Percentiles rank a stretch among this genome's conserved stretches.
phyloP scores from a whole-genome alignment of 1,140 invertebrate genomes.

The Arctopsyche grandis region DNA sequence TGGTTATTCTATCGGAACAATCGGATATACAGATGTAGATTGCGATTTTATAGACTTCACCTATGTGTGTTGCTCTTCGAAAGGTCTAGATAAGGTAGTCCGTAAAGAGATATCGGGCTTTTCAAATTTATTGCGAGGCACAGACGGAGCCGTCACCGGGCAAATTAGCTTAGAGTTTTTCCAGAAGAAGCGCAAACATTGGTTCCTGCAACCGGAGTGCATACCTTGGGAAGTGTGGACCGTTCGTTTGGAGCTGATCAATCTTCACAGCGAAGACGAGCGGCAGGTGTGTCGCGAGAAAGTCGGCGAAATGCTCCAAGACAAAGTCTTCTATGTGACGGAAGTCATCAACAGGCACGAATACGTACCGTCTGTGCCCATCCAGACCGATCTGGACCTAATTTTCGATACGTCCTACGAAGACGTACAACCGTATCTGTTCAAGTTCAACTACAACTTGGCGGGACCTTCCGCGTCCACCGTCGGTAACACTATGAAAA shows the following conservation, averaged over 20 bases:
- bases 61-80: constrained; percentile 93
- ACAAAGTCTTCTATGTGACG: constrained; percentile 93
- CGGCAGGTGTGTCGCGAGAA: constrained; percentile 87
- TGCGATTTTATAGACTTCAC: constrained; percentile 98
- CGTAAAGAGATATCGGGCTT: constrained; percentile 87
- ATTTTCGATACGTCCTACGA: constrained; percentile 93
- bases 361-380: constrained; percentile 95
- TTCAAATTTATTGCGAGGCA: constrained; percentile 83
- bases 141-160: constrained; percentile 76
- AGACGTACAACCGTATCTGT: constrained; percentile 96
- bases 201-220: constrained; percentile 88
- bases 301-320: constrained; percentile 89
- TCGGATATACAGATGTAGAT: constrained; percentile 95
- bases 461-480: constrained; percentile 77
- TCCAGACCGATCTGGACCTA: constrained; percentile 88
- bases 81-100: constrained; percentile 77
- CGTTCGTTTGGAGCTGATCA: constrained; percentile 87
- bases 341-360: constrained; percentile 95
- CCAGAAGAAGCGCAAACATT: constrained; percentile 88
- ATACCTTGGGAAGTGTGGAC: constrained; percentile 99
- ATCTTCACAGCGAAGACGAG: constrained; percentile 87
- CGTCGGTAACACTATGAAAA: constrained; percentile 88
- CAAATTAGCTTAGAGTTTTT: constrained; percentile 97
- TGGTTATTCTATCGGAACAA: constrained; percentile 93
- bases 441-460: constrained; percentile 85